A percentile compares a stretch with the other conserved stretches of the same genome.
phyloP scores from a whole-genome alignment of 2,797 vertebrate species.

The Paedocypris micromegethes region DNA sequence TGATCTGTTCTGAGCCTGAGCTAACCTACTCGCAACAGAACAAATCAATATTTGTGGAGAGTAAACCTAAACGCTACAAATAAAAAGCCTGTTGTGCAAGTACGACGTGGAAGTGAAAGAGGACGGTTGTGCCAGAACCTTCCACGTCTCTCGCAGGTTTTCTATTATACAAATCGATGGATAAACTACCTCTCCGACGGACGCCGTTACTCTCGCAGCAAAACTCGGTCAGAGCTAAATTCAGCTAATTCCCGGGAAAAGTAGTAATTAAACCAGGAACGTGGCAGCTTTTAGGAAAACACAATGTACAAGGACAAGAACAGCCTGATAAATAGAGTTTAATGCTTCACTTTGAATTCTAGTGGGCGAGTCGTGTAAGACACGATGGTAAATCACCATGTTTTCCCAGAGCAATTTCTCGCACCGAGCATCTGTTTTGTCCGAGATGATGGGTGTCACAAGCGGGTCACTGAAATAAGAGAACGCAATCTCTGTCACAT shows the following conservation, averaged over 20 bases:
- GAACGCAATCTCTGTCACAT: not conserved
- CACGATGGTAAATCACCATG: conserved; percentile 28
- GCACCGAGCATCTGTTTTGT: conserved; percentile 14
- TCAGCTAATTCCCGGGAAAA: conserved; percentile 44
- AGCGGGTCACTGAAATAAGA: not conserved
- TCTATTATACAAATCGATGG: conserved; percentile 40
- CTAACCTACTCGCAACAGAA: not conserved
- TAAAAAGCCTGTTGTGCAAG: not conserved
- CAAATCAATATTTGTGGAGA: not conserved
- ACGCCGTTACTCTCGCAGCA: conserved; percentile 26
- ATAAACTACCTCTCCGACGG: conserved; percentile 22
- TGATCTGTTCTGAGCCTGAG: no score
- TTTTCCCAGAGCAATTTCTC: conserved; percentile 18
- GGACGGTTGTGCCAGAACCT: conserved; percentile 1
- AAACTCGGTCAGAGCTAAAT: conserved; percentile 45
- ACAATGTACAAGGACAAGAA: conserved; percentile 44
- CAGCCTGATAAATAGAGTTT: conserved; percentile 43
- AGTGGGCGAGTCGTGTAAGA: conserved; percentile 17
- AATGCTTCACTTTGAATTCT: conserved; percentile 39
- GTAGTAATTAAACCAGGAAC: conserved; percentile 47
- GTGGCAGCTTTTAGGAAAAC: conserved; percentile 46
- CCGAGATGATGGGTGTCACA: not conserved
- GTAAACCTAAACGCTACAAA: not conserved
- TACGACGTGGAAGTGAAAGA: conserved; percentile 11
- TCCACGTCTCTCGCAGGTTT: conserved; percentile 10